phyloP scores from a whole-genome alignment of 1,140 invertebrate species.

The Anthonomus grandis region DNA sequence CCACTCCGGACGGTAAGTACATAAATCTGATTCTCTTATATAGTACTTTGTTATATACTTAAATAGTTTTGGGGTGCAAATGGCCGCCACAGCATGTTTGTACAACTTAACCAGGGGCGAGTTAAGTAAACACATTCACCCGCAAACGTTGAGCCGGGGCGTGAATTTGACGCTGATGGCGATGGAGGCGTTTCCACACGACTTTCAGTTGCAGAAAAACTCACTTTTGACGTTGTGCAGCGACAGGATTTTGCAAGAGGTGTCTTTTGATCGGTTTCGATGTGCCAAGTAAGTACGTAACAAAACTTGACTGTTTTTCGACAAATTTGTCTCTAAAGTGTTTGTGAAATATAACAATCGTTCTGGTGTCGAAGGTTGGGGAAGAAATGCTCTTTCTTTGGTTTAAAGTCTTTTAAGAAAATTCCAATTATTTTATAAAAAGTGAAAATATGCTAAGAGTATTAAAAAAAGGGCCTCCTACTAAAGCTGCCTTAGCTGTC shows the following conservation, averaged over 20 bases:
- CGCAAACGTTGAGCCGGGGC: conserved; percentile 61
- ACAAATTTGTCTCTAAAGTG: no score
- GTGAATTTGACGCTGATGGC: conserved; percentile 65
- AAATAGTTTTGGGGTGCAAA: conserved; percentile 65
- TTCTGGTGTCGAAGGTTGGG: no score
- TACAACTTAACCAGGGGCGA: conserved; percentile 76
- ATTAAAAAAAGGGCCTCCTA: no score
- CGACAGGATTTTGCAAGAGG: conserved; percentile 73
- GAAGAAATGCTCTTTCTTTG: no score
- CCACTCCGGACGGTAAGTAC: conserved; percentile 55
- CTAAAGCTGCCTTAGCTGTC: no score
- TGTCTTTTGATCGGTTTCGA: conserved; percentile 69
- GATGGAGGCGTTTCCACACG: conserved; percentile 69
- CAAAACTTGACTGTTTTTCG: no score
- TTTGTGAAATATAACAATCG: no score
- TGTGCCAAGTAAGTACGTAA: conserved; percentile 58
- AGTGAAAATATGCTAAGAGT: no score
- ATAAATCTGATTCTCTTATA: no score
- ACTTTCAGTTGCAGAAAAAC: conserved; percentile 71
- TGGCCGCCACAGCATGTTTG: conserved; percentile 77
- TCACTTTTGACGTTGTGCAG: conserved; percentile 73
- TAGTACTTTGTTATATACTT: no score
- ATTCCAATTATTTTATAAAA: no score
- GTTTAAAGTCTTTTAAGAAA: no score
- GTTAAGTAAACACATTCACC: conserved; percentile 65